Evolutionary conservation across 2,888 invertebrate species (phyloP).

Genomic region (Diloba caeruleocephala): DNA sequence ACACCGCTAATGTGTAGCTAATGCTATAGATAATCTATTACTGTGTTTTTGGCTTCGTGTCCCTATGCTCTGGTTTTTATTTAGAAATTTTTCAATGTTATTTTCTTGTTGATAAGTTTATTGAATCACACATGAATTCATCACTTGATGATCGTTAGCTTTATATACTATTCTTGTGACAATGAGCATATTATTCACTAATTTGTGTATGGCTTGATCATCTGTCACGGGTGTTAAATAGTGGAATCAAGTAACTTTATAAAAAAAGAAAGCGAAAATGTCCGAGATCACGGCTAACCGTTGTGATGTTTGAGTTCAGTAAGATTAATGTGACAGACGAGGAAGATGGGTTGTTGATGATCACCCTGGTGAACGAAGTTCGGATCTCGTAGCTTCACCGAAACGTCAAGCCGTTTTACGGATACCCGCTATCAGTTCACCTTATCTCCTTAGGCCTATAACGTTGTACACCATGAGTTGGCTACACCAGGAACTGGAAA

Average conservation of each 20-base stretch:
- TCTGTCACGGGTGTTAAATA: slow-evolving; percentile 53
- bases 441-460: slow-evolving; percentile 31
- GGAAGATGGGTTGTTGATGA: slow-evolving; percentile 61
- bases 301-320: slow-evolving; percentile 57
- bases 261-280: slow-evolving; percentile 58
- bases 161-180: slow-evolving; percentile 37
- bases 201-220: slow-evolving; percentile 62
- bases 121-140: slow-evolving; percentile 49
- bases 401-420: slow-evolving; percentile 30
- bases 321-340: slow-evolving; percentile 40
- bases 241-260: slow-evolving; percentile 36
- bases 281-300: slow-evolving; percentile 47
- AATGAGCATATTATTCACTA: slow-evolving; percentile 45
- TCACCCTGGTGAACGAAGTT: slow-evolving; percentile 40
- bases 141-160: slow-evolving; percentile 37
- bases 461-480: slow-evolving; percentile 49
- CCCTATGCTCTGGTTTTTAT: slow-evolving; percentile 59
- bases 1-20: not conserved
- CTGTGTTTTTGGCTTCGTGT: slow-evolving; percentile 71
- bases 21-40: slow-evolving; percentile 17
- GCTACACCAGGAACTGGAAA: slow-evolving; percentile 64
- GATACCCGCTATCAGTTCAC: slow-evolving; percentile 26
- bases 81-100: slow-evolving; percentile 52
- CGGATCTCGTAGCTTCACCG: slow-evolving; percentile 40
- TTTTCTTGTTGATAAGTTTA: slow-evolving; percentile 24